Conservation (phyloP, 2,797 vertebrate genomes). For the Halcyon leucocephala region DNA sequence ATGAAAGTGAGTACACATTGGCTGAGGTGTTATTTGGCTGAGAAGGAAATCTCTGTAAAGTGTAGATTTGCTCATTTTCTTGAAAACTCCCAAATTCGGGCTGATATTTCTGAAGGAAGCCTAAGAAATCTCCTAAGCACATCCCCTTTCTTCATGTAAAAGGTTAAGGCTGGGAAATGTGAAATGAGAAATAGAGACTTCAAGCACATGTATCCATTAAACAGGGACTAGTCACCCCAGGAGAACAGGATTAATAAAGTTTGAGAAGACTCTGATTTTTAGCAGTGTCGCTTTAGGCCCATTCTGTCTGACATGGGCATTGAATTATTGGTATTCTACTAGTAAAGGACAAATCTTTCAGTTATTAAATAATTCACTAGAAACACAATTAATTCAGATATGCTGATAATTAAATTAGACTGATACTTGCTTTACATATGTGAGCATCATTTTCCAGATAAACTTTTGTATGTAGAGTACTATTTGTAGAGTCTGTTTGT, state of each 20-base stretch:
- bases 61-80: background rate
- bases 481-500: background rate
- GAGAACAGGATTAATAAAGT: conserved; percentile 5
- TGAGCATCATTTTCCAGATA: background rate
- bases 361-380: background rate
- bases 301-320: background rate
- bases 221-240: background rate
- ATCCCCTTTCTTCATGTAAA: background rate
- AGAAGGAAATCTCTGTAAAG: background rate
- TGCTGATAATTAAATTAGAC: background rate
- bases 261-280: conserved; percentile 18
- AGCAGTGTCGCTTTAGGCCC: background rate
- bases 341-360: background rate
- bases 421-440: background rate
- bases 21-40: background rate
- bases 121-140: background rate
- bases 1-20: background rate
- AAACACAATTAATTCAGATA: background rate
- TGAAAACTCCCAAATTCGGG: background rate
- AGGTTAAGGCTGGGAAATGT: background rate
- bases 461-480: background rate
- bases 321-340: background rate
- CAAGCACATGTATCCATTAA: background rate
- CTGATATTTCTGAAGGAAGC: background rate
- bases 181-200: conserved; percentile 16